Evolutionary conservation across 2,888 invertebrate genomes (phyloP), one percentile per base, ranked within the genome.

Genomic region (Boloria euphrosyne): DNA sequence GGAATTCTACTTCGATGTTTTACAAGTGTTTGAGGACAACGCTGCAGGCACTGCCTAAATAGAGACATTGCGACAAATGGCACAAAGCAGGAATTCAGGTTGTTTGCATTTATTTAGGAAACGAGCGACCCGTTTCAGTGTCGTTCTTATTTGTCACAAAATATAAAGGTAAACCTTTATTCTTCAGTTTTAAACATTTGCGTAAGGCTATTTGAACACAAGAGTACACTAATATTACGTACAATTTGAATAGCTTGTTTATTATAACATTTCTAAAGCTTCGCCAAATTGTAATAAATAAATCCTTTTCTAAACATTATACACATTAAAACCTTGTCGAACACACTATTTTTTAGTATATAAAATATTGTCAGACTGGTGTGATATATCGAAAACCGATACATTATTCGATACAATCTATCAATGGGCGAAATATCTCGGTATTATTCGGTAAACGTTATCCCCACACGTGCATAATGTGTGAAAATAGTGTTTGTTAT

Each of bases 1-100:
- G 79, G 80, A 80, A 82, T 80, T 80, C 78, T 73, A 74, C 75
- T 75, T 75, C 76, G 63, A 72, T 75, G 75, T 76, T 77, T 75
- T 76, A 79, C 76, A 78, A 80, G 78, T 76, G 76, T 76, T 77
- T 75, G 68, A 71, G 69, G 72, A 71, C 69, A 69, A 69, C 73
- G 73, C 61, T 78, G 76, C 75, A 77, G 79, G 77, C 78, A 76
- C 75, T 76, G 75, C 73, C 57, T 72, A 71, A 74, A 72, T 73
- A 71, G 68, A 76, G 69, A 67, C 66, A 69, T 68, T 67, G 65
- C 59, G 60, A 49, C 55, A 62, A 67, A 44, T 60, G 62, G 46
- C n/a, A 52, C 44, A 52, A 47, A 62, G 58, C 55, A 46, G 18
- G 50, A 57, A 50, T 50, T 64, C 43, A 44, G 22, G 50, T 50